These are phyloP conservation scores for Dione juno DNA, from an alignment of 2,888 invertebrate species.

Conservation along the genomic window DNA sequence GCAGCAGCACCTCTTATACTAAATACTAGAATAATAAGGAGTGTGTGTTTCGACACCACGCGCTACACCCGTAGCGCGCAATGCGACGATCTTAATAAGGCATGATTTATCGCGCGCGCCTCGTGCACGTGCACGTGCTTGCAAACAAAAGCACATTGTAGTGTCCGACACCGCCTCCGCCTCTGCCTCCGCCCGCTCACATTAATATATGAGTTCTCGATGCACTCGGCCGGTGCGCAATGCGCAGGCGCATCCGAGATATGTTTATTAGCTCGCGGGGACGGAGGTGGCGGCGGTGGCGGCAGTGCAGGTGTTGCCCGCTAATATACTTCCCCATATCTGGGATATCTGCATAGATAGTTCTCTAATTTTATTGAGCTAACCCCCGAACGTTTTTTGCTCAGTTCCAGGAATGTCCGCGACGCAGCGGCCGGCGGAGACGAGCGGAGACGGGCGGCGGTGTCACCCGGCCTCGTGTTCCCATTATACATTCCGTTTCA, in stretches of 20 bases:
- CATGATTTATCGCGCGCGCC: constrained; percentile 37
- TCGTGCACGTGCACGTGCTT: constrained; percentile 29
- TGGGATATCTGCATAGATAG: constrained; percentile 71
- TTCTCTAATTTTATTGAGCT: constrained; percentile 63
- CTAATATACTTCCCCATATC: constrained; percentile 60
- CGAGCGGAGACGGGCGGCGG: constrained; percentile 25
- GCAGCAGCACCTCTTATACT: not conserved
- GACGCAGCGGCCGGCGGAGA: constrained; percentile 6
- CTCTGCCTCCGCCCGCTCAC: not conserved
- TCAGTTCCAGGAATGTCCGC: constrained; percentile 50
- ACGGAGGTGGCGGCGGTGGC: no score
- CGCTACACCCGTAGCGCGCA: constrained; percentile 1
- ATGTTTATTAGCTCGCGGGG: no score
- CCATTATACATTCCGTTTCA: constrained; percentile 47
- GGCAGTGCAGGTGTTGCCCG: constrained; percentile 56
- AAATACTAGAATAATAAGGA: constrained; percentile 9
- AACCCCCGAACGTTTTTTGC: constrained; percentile 50
- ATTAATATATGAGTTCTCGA: no score
- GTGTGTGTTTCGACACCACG: constrained; percentile 10
- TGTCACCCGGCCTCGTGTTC: constrained; percentile 18
- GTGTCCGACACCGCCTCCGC: constrained; percentile 29
- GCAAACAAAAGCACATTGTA: constrained; percentile 42
- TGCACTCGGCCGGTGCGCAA: no score
- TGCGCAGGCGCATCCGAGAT: no score
- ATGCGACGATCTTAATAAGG: constrained; percentile 37